Conservation (phyloP, 1,140 invertebrate genomes). For the Harlomillsia oculata region DNA sequence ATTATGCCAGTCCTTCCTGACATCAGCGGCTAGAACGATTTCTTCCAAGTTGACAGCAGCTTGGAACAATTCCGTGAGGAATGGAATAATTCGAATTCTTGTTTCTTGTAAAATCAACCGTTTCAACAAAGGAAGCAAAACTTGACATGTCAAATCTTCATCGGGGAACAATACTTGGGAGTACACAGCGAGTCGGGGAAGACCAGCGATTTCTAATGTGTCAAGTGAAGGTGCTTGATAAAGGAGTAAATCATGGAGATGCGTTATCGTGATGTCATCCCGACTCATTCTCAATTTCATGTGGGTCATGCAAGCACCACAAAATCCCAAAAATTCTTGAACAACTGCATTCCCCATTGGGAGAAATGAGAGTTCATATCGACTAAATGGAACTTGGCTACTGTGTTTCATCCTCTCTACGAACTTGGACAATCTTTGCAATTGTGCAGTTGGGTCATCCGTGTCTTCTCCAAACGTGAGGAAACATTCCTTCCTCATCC, state of each 20-base stretch:
- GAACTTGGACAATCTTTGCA: neutral
- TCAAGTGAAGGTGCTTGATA: neutral
- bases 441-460: neutral
- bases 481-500: neutral
- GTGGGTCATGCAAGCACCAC: neutral
- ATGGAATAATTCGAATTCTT: neutral
- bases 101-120: neutral
- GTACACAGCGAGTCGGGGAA: neutral
- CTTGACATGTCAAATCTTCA: neutral
- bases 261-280: neutral
- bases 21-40: neutral
- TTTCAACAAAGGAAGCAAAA: slow-evolving; percentile 3
- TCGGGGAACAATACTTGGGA: slow-evolving; percentile 1
- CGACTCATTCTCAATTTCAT: slow-evolving; percentile 2
- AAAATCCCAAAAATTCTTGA: slow-evolving; percentile 3
- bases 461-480: neutral
- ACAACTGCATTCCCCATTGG: neutral
- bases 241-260: neutral
- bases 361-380: neutral
- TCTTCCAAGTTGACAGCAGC: slow-evolving; percentile 3
- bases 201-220: slow-evolving; percentile 1
- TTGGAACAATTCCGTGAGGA: neutral
- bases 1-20: slow-evolving; percentile 3
- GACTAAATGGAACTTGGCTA: neutral
- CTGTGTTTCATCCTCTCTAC: neutral